A percentile compares a stretch with the other conserved stretches of the same genome.
phyloP scores from a whole-genome alignment of 2,888 invertebrate genomes.

The Brachynemurus nebulosus region DNA sequence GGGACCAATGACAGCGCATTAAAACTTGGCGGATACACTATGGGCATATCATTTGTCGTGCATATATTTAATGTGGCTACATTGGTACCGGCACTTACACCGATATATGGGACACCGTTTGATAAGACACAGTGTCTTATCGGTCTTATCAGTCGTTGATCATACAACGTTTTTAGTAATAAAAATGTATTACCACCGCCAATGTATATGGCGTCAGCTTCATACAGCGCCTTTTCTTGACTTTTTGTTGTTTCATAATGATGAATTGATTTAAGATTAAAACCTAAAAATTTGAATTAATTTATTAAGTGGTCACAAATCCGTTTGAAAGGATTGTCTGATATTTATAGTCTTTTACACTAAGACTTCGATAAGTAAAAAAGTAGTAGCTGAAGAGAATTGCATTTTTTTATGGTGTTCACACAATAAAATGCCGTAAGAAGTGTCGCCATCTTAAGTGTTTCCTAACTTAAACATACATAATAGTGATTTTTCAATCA shows the following conservation, averaged over 20 bases:
- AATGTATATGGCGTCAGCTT: constrained; percentile 56
- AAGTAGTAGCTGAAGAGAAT: no score
- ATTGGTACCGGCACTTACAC: constrained; percentile 72
- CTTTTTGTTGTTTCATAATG: constrained; percentile 37
- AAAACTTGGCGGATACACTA: constrained; percentile 61
- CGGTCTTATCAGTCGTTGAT: constrained; percentile 44
- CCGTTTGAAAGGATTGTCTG: not conserved
- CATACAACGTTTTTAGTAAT: constrained; percentile 54
- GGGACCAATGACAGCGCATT: constrained; percentile 57
- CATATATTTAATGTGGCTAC: constrained; percentile 65
- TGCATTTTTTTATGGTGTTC: no score
- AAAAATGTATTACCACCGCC: constrained; percentile 75
- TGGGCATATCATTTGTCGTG: constrained; percentile 84
- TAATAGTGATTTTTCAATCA: no score
- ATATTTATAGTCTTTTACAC: no score
- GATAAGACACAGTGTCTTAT: constrained; percentile 47
- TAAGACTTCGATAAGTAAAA: no score
- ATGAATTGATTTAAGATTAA: constrained; percentile 51
- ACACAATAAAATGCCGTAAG: no score
- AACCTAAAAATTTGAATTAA: constrained; percentile 28
- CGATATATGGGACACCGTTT: constrained; percentile 56
- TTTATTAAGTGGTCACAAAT: no score
- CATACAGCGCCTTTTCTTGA: constrained; percentile 39
- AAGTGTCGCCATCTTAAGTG: no score
- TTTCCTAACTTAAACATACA: no score